Evolutionary conservation across 2,797 vertebrate genomes (phyloP), one percentile per base, ranked within the genome.

Genomic region (Anisognathus igniventris): DNA sequence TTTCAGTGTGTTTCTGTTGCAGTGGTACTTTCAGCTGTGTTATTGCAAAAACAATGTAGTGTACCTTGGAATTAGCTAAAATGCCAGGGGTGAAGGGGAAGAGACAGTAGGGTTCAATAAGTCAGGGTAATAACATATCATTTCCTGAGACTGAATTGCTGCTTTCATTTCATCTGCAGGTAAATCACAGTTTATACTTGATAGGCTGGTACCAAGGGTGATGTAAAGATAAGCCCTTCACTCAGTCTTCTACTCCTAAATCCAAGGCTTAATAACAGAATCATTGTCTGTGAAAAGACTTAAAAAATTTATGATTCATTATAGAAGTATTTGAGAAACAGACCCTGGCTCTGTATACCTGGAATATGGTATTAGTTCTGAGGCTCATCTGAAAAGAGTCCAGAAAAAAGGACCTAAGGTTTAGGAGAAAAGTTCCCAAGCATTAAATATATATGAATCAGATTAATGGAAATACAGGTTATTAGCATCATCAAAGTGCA

Each of bases 121-220:
- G 57, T 78, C 62, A 35, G 62, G 66, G 40, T 86, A 88, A 62
- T 92, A 84, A 70, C 73, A 23, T 65, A 62, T n/a, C 10, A 66
- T 90, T 96, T 94, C 82, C 89, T 91, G 75, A 83, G 68, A 68
- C 33, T 91, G 82, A 96, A 90, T 76, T 68, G 44, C 73, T 86
- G 58, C 87, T 91, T 94, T 96, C 66, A 68, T 91, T 92, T 77
- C 56, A 35, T 44, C 44, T 66, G 73, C 62, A 70, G 70, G 70
- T 92, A 78, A 75, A 75, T 83, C 24, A 2, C 64, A 72, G 57
- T 42, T 92, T 75, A 58, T 62, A 39, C 51, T 42, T 35, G 76
- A 53, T 54, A 68, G 61, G 45, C 72, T 87, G 68, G 54, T 40
- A 56, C 62, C 44, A 48, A 88, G 85, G 54, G 10, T 0, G 3